Evolutionary conservation across 2,797 vertebrate species (phyloP).

Genomic region (Poeciliopsis paucimaculata): DNA sequence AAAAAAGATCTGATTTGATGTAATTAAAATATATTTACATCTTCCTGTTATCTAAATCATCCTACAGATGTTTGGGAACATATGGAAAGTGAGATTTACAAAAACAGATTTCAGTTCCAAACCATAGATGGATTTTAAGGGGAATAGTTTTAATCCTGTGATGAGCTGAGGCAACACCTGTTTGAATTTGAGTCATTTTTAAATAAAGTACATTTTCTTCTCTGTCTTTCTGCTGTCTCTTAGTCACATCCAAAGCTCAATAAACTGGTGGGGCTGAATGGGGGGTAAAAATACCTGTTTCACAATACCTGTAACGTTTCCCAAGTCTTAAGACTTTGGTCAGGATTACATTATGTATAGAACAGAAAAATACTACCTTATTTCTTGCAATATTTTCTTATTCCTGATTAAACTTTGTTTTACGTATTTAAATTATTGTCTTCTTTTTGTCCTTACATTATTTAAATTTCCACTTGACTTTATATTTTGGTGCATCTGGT

Average conservation of each 20-base stretch:
- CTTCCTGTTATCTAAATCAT: background rate
- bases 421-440: too few species aligned
- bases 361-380: background rate
- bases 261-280: background rate
- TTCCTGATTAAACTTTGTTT: too few species aligned
- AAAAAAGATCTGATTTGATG: background rate
- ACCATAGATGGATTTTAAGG: background rate
- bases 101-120: background rate
- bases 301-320: background rate
- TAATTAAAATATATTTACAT: background rate
- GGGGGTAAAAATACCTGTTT: background rate
- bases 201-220: background rate
- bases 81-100: background rate
- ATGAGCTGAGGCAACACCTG: background rate
- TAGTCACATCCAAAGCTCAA: background rate
- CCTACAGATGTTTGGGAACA: background rate
- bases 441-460: too few species aligned
- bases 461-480: too few species aligned
- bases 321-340: background rate
- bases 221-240: background rate
- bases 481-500: too few species aligned
- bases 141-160: background rate
- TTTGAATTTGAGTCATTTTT: background rate
- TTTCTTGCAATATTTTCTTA: background rate
- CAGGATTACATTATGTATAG: background rate